These are phyloP conservation scores for Parotocinclus haroldoi DNA, from an alignment of 2,797 vertebrate genomes.

Conservation along the genomic window DNA sequence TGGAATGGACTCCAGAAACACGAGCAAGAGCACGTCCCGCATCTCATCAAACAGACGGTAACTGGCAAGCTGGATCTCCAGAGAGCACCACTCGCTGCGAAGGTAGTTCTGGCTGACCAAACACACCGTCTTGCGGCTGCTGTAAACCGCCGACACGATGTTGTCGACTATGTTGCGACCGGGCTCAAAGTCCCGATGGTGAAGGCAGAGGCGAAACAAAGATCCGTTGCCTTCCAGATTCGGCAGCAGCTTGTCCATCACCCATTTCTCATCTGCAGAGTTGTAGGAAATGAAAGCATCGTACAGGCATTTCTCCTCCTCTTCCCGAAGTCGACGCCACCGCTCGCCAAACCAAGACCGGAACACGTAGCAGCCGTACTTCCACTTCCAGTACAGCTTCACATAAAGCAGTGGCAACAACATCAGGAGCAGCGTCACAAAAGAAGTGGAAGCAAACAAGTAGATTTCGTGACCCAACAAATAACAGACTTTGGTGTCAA, in stretches of 20 bases:
- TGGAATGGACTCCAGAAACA: conserved; percentile 77
- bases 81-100: conserved; percentile 83
- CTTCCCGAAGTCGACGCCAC: conserved; percentile 69
- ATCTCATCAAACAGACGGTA: conserved; percentile 83
- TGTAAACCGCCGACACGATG: conserved; percentile 81
- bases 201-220: conserved; percentile 71
- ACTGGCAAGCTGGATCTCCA: conserved; percentile 87
- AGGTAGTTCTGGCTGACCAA: conserved; percentile 80
- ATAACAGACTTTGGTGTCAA: conserved; percentile 76
- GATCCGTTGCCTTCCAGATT: conserved; percentile 65
- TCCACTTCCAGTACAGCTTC: conserved; percentile 76
- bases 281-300: conserved; percentile 87
- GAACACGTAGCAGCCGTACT: conserved; percentile 78
- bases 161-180: conserved; percentile 77
- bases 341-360: conserved; percentile 74
- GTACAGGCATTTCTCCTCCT: conserved; percentile 74
- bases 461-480: conserved; percentile 64
- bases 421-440: conserved; percentile 64
- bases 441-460: conserved; percentile 66
- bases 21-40: conserved; percentile 78
- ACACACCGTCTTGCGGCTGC: conserved; percentile 81
- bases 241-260: conserved; percentile 73
- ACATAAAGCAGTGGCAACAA: conserved; percentile 70
- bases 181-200: conserved; percentile 75
- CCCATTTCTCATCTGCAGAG: conserved; percentile 78